Evolutionary conservation across 2,888 invertebrate genomes (phyloP).

Genomic region (Aplocera efformata): DNA sequence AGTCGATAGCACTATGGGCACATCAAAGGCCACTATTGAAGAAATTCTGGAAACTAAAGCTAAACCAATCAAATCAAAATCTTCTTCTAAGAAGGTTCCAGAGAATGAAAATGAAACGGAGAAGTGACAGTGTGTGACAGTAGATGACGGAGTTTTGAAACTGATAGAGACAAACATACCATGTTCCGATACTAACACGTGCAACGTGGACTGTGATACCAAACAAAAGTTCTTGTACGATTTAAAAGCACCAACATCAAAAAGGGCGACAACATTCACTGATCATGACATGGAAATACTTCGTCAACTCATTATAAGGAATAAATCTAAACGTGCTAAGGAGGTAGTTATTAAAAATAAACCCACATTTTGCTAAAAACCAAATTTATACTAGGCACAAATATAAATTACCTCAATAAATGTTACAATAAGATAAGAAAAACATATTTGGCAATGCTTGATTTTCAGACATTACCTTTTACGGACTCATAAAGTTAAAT

Average conservation of each 20-base stretch:
- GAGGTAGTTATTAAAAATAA: slow-evolving; percentile 20
- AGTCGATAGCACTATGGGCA: slow-evolving; percentile 37
- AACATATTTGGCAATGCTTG: too few species aligned
- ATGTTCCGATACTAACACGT: slow-evolving; percentile 34
- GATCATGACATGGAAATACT: slow-evolving; percentile 50
- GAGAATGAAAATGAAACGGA: slow-evolving; percentile 48
- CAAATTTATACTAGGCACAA: slow-evolving; percentile 1
- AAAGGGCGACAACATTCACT: slow-evolving; percentile 43
- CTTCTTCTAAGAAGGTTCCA: slow-evolving; percentile 32
- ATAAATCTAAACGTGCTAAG: slow-evolving; percentile 23
- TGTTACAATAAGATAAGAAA: too few species aligned
- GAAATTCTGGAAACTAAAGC: slow-evolving; percentile 32
- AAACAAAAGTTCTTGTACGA: slow-evolving; percentile 45
- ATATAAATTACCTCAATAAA: slow-evolving; percentile 4
- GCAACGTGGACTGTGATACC: slow-evolving; percentile 52
- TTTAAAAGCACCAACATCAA: slow-evolving; percentile 41
- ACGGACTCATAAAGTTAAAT: too few species aligned
- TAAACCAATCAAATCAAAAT: slow-evolving; percentile 25
- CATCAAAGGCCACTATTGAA: slow-evolving; percentile 28
- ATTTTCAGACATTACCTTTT: too few species aligned
- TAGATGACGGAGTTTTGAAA: slow-evolving; percentile 27
- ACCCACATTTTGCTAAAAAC: not conserved
- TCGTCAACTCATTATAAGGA: slow-evolving; percentile 36
- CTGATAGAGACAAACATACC: slow-evolving; percentile 33
- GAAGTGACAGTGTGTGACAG: slow-evolving; percentile 55